Base-by-base conservation (phyloP, 2,888 invertebrate genomes). In the Spisula subtruncata region DNA sequence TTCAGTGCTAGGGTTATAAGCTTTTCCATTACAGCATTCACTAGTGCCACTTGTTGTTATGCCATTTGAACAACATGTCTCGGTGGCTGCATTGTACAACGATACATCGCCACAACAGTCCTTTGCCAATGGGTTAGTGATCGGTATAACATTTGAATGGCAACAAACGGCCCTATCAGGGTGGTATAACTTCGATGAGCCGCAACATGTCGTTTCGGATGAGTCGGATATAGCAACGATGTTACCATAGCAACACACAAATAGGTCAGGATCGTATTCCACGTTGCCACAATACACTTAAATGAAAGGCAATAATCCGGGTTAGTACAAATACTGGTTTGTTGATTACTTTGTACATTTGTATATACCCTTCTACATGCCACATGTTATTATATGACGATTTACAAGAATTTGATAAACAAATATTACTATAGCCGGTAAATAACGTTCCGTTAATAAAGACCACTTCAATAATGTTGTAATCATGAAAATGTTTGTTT, bases 21-120 rank as follows among this genome's bases (percentile, higher is more conserved):
- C n/a, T 25, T 60, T 29, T 20, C 84, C 84, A 46, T 84, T 54
- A 84, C 84, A 84, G 25, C 84, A 84, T 32, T n/a, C 60, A 20
- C 41, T n/a, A 32, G 14, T 60, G 16, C 29, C 29, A 14, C 56
- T 66, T n/a, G 32, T 41, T 2, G 71, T 14, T 16, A 41, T 71
- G 35, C 32, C 56, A n/a, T 66, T 79, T 48, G 54, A 35, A 29
- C 89, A 89, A 66, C 89, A 89, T 32, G 66, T 80, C 18, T 89
- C 79, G 4, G 41, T 83, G 14, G 10, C 32, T 60, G 54, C 75
- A 60, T 83, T 35, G n/a, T 83, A 83, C 8, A 83, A 41, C 8
- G 20, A 66, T 25, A 25, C 5, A 25, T 66, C 60, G 60, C 25
- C 60, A 41, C 83, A 83, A 41, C 83, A 83, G 12, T 51, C 51